Evolutionary conservation across 2,888 invertebrate species (phyloP), one percentile per base, ranked within the genome.

Genomic region (Carterocephalus palaemon): DNA sequence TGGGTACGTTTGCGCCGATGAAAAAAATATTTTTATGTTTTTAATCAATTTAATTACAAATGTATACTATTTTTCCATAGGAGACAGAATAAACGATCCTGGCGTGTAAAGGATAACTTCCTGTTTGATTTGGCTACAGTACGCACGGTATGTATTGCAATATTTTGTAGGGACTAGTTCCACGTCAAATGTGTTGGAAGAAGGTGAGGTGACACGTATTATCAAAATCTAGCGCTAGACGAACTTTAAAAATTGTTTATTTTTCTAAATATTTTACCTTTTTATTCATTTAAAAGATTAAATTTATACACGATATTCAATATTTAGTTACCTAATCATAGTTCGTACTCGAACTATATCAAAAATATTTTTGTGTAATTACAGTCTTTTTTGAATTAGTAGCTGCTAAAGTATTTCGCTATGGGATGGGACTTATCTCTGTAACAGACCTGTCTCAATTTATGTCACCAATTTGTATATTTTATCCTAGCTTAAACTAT

Each of bases 161-260:
- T 64, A 75, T 72, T 75, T 68, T 71, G 59, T 62, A 57, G 58
- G 61, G 67, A 72, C 75, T 62, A 70, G 77, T 84, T 84, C 85
- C 85, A 86, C 86, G 86, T 86, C 86, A 86, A 85, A 84, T 81
- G 81, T 79, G 82, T 77, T 83, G 76, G 77, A 78, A 63, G 60
- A 68, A 84, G 83, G 84, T 86, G 86, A 84, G 83, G 84, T 86
- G 86, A 86, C 86, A 86, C 86, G 86, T 86, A 85, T 82, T 82
- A 84, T 74, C 77, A 74, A 69, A 75, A 75, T 72, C 68, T 61
- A 63, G 67, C 34, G 26, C 64, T 70, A 73, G 67, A 68, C 64
- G 69, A 68, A 67, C 47, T 49, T 49, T 38, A 24, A 20, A 45
- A 54, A n/a, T n/a, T n/a, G n/a, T n/a, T n/a, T 31, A 22, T 10